phyloP scores from a whole-genome alignment of 2,113 vertebrate species.

The Bubo bubo region DNA sequence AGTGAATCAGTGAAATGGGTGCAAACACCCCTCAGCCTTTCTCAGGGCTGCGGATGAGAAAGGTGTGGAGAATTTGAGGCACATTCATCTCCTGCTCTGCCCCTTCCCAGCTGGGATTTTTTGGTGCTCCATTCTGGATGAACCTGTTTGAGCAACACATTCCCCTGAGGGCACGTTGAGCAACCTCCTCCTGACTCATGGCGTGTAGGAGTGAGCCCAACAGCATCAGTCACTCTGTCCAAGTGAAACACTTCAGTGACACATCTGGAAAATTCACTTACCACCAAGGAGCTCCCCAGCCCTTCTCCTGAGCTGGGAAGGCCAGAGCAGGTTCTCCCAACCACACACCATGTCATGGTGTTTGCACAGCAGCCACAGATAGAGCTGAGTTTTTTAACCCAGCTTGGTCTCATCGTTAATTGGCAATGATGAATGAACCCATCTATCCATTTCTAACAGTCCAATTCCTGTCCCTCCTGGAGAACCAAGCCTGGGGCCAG shows the following conservation, averaged over 20 bases:
- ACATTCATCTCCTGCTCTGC: not conserved
- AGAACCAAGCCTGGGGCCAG: not conserved
- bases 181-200: conserved; percentile 12
- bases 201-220: not conserved
- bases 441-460: not conserved
- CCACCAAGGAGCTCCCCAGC: not conserved
- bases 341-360: fast-evolving
- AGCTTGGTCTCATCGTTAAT: not conserved
- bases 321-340: not conserved
- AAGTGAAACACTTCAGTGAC: not conserved
- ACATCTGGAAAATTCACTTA: not conserved
- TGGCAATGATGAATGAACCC: not conserved
- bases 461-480: not conserved
- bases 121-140: not conserved
- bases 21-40: not conserved
- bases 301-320: not conserved
- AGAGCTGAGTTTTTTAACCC: not conserved
- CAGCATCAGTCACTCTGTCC: not conserved
- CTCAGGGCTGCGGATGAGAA: not conserved
- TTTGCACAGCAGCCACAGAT: not conserved
- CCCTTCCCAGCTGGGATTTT: not conserved
- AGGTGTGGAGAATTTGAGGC: not conserved
- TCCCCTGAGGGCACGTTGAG: not conserved
- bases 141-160: not conserved
- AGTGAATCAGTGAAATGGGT: not conserved